Percentiles rank a stretch among this genome's conserved stretches.
phyloP scores from a whole-genome alignment of 92 coral and sea anemone genomes.

The Paramuricea clavata region DNA sequence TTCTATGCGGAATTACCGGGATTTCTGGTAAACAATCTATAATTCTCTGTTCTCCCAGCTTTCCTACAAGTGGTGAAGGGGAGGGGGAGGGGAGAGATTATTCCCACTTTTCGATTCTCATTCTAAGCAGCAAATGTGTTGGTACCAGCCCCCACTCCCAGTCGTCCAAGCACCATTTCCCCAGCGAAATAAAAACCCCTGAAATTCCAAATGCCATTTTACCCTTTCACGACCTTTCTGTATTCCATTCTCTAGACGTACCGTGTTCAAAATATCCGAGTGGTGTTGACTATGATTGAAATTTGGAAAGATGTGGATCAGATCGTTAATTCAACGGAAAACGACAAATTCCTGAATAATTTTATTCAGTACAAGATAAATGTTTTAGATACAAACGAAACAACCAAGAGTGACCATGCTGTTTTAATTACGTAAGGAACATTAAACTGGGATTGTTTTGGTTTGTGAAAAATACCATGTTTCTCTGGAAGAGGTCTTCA shows the following conservation, averaged over 20 bases:
- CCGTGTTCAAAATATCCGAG: slow-evolving; percentile 85
- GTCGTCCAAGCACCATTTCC: no score
- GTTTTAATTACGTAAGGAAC: slow-evolving; percentile 85
- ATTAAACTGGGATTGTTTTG: background rate
- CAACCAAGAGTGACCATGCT: slow-evolving; percentile 79
- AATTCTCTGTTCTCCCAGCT: background rate
- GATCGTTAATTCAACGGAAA: slow-evolving; percentile 66
- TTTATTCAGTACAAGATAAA: slow-evolving; percentile 77
- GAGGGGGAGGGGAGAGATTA: no score
- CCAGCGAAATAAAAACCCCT: no score
- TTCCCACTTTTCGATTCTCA: no score
- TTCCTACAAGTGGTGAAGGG: no score
- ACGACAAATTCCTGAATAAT: slow-evolving; percentile 74
- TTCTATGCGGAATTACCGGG: no score
- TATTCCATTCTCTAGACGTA: slow-evolving; percentile 65
- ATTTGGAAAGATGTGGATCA: slow-evolving; percentile 72
- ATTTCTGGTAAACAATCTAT: background rate
- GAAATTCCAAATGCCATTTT: no score
- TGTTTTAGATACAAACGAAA: slow-evolving; percentile 57
- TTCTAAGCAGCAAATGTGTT: no score
- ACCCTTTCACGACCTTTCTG: no score
- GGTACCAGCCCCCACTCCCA: no score
- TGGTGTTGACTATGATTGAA: slow-evolving; percentile 76
- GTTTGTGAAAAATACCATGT: background rate
- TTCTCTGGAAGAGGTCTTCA: no score